A percentile compares a stretch with the other conserved stretches of the same genome.
phyloP scores from a whole-genome alignment of 2,888 invertebrate genomes.

The Caenorhabditis sp. region DNA sequence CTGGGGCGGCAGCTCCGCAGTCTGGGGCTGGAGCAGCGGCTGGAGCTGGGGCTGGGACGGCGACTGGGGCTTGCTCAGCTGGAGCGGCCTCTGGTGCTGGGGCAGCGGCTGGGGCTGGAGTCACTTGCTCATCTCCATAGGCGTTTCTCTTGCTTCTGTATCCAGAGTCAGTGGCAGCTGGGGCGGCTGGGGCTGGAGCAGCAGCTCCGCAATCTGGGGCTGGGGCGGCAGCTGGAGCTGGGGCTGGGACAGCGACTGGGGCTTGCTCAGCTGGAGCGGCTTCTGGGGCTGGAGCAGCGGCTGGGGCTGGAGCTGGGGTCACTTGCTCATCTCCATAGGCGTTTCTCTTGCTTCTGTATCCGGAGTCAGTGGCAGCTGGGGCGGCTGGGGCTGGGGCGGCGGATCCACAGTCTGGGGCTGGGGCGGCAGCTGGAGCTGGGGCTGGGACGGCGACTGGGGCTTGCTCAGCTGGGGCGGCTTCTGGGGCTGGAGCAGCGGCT shows the following conservation, averaged over 20 bases:
- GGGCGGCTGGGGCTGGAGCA: conserved; percentile 54
- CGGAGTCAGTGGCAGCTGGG: conserved; percentile 56
- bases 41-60: conserved; percentile 58
- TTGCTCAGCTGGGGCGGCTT: conserved; percentile 55
- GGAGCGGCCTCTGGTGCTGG: conserved; percentile 53
- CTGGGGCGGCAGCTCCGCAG: conserved; percentile 51
- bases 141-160: conserved; percentile 67
- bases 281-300: conserved; percentile 42
- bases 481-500: conserved; percentile 52
- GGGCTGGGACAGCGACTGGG: conserved; percentile 53
- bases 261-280: conserved; percentile 64
- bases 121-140: conserved; percentile 74
- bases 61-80: conserved; percentile 61
- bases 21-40: conserved; percentile 60
- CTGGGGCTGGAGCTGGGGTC: conserved; percentile 68
- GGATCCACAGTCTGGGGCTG: conserved; percentile 51
- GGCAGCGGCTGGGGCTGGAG: conserved; percentile 65
- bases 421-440: conserved; percentile 64
- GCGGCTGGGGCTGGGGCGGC: conserved; percentile 55
- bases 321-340: conserved; percentile 74
- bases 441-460: conserved; percentile 48
- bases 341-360: conserved; percentile 68
- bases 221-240: conserved; percentile 60
- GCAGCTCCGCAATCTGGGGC: conserved; percentile 51
- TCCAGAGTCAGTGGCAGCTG: conserved; percentile 61